Percentiles rank a stretch among this genome's conserved stretches.
Conservation (phyloP, 2,888 invertebrate species). For the Boloria euphrosyne region DNA sequence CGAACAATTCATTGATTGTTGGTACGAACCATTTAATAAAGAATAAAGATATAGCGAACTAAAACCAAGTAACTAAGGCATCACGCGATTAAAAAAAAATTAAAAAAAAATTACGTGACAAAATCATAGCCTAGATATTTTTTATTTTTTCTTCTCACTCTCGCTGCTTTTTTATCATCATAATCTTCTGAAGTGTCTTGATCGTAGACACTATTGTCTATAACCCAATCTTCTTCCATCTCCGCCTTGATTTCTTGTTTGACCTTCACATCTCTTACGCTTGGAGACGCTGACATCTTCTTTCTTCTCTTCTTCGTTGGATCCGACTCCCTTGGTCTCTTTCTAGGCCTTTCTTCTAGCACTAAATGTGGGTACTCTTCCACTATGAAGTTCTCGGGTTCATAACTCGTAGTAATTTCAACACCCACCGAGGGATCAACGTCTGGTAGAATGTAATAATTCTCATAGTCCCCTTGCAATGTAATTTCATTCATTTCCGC, state of each 20-base stretch:
- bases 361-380: constrained; percentile 70
- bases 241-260: constrained; percentile 50
- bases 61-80: constrained; percentile 3
- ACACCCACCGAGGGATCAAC: constrained; percentile 72
- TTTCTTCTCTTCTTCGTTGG: constrained; percentile 49
- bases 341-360: constrained; percentile 64
- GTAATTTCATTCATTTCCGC: constrained; percentile 72
- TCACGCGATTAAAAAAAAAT: constrained; percentile 3
- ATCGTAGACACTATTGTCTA: constrained; percentile 66
- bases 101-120: constrained; percentile 55
- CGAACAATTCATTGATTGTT: constrained; percentile 24
- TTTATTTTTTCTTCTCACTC: constrained; percentile 77
- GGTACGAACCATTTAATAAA: constrained; percentile 7
- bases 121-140: constrained; percentile 75
- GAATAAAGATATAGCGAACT: neutral
- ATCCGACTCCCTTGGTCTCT: constrained; percentile 50
- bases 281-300: constrained; percentile 52
- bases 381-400: constrained; percentile 71
- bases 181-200: constrained; percentile 60
- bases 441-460: constrained; percentile 75
- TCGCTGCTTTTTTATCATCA: constrained; percentile 64
- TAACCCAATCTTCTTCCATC: constrained; percentile 64
- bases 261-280: constrained; percentile 49
- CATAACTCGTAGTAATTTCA: constrained; percentile 71
- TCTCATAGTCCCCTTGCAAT: constrained; percentile 71